Conservation (phyloP, 2,113 vertebrate species). For the Forbesichthys agassizii region DNA sequence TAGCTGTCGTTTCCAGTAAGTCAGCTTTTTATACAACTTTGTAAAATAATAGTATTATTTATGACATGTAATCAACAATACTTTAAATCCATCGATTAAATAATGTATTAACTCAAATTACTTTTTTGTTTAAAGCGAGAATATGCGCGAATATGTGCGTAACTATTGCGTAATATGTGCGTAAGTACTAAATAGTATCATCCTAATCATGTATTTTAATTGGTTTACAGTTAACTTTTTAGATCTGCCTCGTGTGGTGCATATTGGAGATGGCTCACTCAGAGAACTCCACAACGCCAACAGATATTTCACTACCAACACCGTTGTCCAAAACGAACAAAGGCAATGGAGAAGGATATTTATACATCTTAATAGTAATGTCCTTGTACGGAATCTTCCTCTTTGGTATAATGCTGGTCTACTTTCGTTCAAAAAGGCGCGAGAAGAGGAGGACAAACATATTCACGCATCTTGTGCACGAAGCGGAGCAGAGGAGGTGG, state of each 20-base stretch:
- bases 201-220: background rate
- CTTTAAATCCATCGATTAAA: too few species aligned
- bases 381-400: slow-evolving; percentile 95
- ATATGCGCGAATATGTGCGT: slow-evolving; percentile 33
- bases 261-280: slow-evolving; percentile 77
- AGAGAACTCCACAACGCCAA: slow-evolving; percentile 73
- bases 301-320: slow-evolving; percentile 16
- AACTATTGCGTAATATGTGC: slow-evolving; percentile 22
- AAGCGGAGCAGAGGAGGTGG: slow-evolving; percentile 90
- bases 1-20: slow-evolving; percentile 47
- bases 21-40: slow-evolving; percentile 1
- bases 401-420: slow-evolving; percentile 89
- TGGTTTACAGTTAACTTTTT: slow-evolving; percentile 8
- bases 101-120: background rate
- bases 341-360: slow-evolving; percentile 79
- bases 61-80: too few species aligned
- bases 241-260: background rate
- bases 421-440: slow-evolving; percentile 89
- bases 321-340: slow-evolving; percentile 28
- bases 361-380: slow-evolving; percentile 91
- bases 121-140: background rate
- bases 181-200: slow-evolving; percentile 3
- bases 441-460: slow-evolving; percentile 85
- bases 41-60: background rate
- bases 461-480: slow-evolving; percentile 85